A percentile compares a stretch with the other conserved stretches of the same genome.
Evolutionary conservation across 2,113 vertebrate genomes (phyloP).

Genomic region (Saguinus midas): DNA sequence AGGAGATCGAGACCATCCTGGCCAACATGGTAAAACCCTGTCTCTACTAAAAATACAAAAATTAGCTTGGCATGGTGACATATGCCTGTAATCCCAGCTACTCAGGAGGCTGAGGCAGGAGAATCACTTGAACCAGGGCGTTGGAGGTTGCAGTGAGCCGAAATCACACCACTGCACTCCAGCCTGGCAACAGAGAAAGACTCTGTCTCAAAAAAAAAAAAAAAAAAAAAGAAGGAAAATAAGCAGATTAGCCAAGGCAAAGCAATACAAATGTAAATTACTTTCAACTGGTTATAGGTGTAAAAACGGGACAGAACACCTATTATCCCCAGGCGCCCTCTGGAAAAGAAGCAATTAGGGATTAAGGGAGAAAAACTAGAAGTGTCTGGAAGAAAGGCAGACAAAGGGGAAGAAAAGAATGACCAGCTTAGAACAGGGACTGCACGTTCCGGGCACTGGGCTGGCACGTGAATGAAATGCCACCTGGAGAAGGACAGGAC

Average conservation of each 20-base stretch:
- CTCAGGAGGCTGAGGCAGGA: no score
- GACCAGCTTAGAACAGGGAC: rapidly evolving
- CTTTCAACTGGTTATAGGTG: not conserved
- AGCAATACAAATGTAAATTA: not conserved
- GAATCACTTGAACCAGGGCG: no score
- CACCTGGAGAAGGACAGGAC: not conserved
- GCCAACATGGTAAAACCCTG: no score
- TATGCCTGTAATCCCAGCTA: no score
- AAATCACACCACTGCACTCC: no score
- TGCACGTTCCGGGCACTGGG: not conserved
- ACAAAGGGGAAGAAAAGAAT: not conserved
- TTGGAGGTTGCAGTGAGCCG: no score
- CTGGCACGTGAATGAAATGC: rapidly evolving
- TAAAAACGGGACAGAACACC: not conserved
- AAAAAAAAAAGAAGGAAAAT: no score
- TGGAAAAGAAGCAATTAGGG: not conserved
- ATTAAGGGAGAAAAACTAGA: not conserved
- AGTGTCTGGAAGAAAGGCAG: not conserved
- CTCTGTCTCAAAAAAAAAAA: no score
- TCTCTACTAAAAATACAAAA: no score
- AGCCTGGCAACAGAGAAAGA: no score
- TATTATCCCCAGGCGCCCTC: not conserved
- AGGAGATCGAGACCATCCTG: no score
- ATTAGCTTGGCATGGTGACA: no score
- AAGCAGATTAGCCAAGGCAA: not conserved